Evolutionary conservation across 2,888 invertebrate species (phyloP).

Genomic region (Adelphocoris suturalis): DNA sequence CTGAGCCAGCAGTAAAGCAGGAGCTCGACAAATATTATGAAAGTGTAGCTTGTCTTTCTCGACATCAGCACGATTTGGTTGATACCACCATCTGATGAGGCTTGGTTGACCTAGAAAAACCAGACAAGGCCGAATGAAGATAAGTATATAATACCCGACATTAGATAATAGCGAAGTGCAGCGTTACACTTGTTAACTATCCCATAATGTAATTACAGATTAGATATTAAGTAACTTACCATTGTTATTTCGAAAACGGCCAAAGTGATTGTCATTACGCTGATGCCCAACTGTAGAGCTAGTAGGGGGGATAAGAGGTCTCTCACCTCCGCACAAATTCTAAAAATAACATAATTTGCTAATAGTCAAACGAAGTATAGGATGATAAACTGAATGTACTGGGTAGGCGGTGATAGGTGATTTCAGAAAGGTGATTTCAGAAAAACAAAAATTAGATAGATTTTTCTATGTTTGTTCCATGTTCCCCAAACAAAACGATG

Average conservation of each 20-base stretch:
- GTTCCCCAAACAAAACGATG: no score
- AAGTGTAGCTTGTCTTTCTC: constrained; percentile 67
- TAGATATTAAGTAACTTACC: constrained; percentile 26
- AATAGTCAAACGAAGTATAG: no score
- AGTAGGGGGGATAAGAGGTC: constrained; percentile 57
- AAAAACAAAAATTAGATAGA: no score
- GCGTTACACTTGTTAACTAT: no score
- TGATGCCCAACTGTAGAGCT: constrained; percentile 55
- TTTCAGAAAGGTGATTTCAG: no score
- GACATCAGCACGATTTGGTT: constrained; percentile 59
- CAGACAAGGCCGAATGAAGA: neutral
- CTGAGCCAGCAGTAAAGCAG: constrained; percentile 69
- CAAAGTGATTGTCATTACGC: constrained; percentile 57
- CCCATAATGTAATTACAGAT: no score
- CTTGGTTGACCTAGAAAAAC: constrained; percentile 58
- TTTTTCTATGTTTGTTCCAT: no score
- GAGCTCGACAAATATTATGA: constrained; percentile 66
- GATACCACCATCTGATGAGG: constrained; percentile 29
- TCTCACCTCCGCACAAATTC: constrained; percentile 56
- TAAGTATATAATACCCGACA: no score
- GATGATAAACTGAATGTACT: no score
- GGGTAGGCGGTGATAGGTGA: no score
- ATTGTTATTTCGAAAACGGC: constrained; percentile 67
- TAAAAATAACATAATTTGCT: neutral
- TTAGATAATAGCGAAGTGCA: no score